Evolutionary conservation across 2,888 invertebrate species (phyloP), one percentile per base, ranked within the genome.

Genomic region (Plusia festucae): DNA sequence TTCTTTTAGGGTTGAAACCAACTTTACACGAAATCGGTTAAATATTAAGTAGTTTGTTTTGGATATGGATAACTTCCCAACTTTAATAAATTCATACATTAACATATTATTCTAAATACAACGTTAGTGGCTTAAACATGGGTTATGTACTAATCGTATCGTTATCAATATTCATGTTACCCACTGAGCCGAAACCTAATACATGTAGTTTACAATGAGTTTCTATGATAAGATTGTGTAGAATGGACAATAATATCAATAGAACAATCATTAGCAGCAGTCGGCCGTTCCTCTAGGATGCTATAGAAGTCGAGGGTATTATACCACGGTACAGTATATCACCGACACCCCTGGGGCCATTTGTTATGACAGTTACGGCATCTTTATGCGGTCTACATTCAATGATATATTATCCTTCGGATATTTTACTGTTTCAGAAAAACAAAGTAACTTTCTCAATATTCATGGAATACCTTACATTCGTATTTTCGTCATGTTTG

Each of bases 301-400:
- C 58, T 34, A 62, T 71, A 63, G 62, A 68, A 8, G 15, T 34
- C 22, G 51, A 65, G 51, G 46, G 65, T 62, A 68, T 53, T 59
- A 68, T 55, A 58, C 57, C 62, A 57, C 56, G 58, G 55, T 51
- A 68, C 56, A 9, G 72, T 75, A 63, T 71, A 75, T 75, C 71
- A 68, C 65, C 56, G 51, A 65, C 56, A 64, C 62, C 71, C 64
- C 68, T 53, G 22, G 3, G 46, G 62, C 65, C 24, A 75, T 75
- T 67, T 57, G 54, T 71, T 75, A 75, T 51, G 60, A 61, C 64
- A 63, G 65, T 73, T 73, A 65, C 40, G 46, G 59, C 65, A 53
- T 74, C 65, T 73, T 74, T 74, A 73, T 70, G 70, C 57, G 74
- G 40, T 56, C 65, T 70, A 70, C 70, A 69, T 70, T 74, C 32